Evolutionary conservation across 2,797 vertebrate genomes (phyloP), one percentile per base, ranked within the genome.

Genomic region (Bradypus variegatus): DNA sequence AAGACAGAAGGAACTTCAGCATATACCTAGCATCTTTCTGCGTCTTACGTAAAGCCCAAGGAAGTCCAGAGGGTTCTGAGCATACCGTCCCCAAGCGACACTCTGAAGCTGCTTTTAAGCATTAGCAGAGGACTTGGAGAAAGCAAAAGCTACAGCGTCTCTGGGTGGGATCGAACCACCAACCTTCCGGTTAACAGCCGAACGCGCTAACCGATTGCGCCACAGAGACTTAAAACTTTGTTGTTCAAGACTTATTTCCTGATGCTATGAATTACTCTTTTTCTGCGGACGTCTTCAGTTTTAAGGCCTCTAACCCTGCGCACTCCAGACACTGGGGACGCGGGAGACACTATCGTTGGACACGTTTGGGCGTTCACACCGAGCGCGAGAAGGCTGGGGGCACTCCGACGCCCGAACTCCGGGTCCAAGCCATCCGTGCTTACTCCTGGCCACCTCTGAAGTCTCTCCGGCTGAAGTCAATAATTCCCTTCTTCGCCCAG

Each of bases 111-210:
- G 45, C 69, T 62, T 11, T 31, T 6, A 78, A 69, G 41, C 41
- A 45, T 45, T 45, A 45, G 41, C 41, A 45, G 41, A 45, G 69
- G 6, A 23, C 8, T 15, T 53, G 2, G 5, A n/a, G 0, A 1
- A 41, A 45, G 27, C 33, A 91, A 94, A 93, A 90, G 0, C 13
- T 1, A 0, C 0, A 0, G 0, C 77, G 88, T 93, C 80, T 88
- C 93, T 96, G 93, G 92, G 93, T 96, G 94, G 94, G 93, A 21
- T 58, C 58, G 58, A 58, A 58, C 58, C 58, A 95, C 92, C 94
- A 94, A 94, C 94, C 95, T 96, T 93, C 94, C 91, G 83, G 92
- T 94, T 96, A 96, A 96, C 94, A 96, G 96, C 91, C 94, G 75
- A 96, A 96, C 72, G 70, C 83, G 86, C 92, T 93, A 94, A 92